Evolutionary conservation across 2,113 vertebrate species (phyloP), one percentile per base, ranked within the genome.

Genomic region (Hemibates koningsi): DNA sequence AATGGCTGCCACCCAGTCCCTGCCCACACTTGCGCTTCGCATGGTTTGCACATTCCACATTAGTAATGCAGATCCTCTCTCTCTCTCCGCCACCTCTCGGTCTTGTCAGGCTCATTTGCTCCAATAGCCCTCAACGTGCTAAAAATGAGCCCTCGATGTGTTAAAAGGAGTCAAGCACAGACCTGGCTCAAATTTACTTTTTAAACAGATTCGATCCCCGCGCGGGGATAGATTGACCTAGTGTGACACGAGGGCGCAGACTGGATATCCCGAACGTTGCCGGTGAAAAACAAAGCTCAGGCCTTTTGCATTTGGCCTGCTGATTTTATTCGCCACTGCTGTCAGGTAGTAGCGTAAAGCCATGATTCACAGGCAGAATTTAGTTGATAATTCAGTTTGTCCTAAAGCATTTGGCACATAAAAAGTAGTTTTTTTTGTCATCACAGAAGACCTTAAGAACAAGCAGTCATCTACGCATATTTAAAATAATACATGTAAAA

Each of bases 101-200:
- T 88, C 91, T 90, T 90, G 93, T 96, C 92, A 93, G 86, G 71
- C 92, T 96, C 94, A 90, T 95, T 94, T 94, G 90, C 92, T 93
- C 82, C 92, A 87, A 88, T 86, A 86, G 90, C 85, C 84, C 90
- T 93, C 90, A 88, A 85, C 6, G 16, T 56, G 87, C 80, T 82
- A 81, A 90, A 91, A 92, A 95, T 10, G 84, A 92, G 81, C 48
- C 88, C 82, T 92, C 43, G 29, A 63, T 68, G 86, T 91, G 86
- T 83, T 92, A 86, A 92, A 92, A 87, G 83, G 76, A 95, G 89
- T 94, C 93, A 93, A 93, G 84, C 83, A 71, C 4, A 80, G 57
- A 85, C 86, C 82, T 57, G 85, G 83, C 57, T 92, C 57, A 83
- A 89, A 87, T 89, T 4, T 71, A 81, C 80, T 90, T 88, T 90